phyloP scores from a whole-genome alignment of 37 sponge, comb jelly and placozoan genomes.

The Oopsacas minuta region DNA sequence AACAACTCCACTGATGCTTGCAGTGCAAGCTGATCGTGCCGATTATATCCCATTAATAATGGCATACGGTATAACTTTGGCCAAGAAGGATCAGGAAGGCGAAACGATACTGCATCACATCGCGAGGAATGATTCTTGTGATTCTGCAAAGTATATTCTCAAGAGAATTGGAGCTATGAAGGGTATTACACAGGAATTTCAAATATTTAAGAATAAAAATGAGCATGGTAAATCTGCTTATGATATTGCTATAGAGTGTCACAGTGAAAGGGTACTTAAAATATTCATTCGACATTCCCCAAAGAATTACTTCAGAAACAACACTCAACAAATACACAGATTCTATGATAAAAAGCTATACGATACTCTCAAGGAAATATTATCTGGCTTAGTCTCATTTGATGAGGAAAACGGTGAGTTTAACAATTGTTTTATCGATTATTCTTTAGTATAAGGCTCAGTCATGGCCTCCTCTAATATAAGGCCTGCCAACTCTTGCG shows the following conservation, averaged over 20 bases:
- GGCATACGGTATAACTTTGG: neutral
- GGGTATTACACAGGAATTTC: neutral
- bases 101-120: neutral
- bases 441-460: too few species aligned
- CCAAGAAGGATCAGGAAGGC: neutral
- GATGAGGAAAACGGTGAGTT: neutral
- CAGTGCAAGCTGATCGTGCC: neutral
- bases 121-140: neutral
- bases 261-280: neutral
- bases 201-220: neutral
- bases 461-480: too few species aligned
- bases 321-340: neutral
- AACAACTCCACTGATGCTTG: neutral
- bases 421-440: too few species aligned
- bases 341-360: neutral
- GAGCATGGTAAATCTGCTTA: neutral
- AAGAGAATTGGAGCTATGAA: neutral
- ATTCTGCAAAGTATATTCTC: neutral
- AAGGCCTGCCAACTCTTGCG: too few species aligned
- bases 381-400: neutral
- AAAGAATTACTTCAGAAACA: neutral
- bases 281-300: neutral
- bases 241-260: neutral
- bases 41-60: constrained; percentile 15
- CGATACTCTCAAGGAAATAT: neutral